These are phyloP conservation scores for Cebidichthys violaceus DNA, from an alignment of 2,113 vertebrate species.

Conservation along the genomic window DNA sequence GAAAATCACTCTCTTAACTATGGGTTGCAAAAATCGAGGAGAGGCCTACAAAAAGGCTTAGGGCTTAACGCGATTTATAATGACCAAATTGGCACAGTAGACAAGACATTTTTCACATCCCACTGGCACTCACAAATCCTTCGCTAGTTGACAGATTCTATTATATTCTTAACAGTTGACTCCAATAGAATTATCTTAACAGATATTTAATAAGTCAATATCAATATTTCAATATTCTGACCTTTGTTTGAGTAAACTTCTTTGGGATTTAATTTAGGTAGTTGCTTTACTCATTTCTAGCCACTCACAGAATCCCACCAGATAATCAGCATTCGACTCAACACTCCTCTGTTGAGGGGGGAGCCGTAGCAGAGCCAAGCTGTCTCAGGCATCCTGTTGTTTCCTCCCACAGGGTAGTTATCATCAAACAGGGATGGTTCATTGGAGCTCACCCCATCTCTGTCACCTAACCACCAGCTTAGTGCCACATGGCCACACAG, in stretches of 20 bases:
- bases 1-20: too few species aligned
- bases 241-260: constrained; percentile 11
- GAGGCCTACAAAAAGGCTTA: too few species aligned
- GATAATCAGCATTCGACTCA: constrained; percentile 55
- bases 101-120: constrained; percentile 33
- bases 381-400: constrained; percentile 47
- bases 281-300: constrained; percentile 34
- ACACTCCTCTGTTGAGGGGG: constrained; percentile 31
- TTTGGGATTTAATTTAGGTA: not conserved
- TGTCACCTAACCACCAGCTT: constrained; percentile 46
- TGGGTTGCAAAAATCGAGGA: too few species aligned
- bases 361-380: constrained; percentile 20
- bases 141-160: not conserved
- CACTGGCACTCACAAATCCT: constrained; percentile 20
- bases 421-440: constrained; percentile 58
- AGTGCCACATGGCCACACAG: constrained; percentile 30
- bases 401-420: constrained; percentile 55
- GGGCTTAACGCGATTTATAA: too few species aligned
- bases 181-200: constrained; percentile 3
- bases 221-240: constrained; percentile 37
- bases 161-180: constrained; percentile 17
- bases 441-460: constrained; percentile 46
- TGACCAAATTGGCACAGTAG: constrained; percentile 26
- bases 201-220: constrained; percentile 7
- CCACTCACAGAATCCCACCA: constrained; percentile 13